Base-by-base conservation (phyloP, 2,888 invertebrate genomes). In the Urechis unicinctus region DNA sequence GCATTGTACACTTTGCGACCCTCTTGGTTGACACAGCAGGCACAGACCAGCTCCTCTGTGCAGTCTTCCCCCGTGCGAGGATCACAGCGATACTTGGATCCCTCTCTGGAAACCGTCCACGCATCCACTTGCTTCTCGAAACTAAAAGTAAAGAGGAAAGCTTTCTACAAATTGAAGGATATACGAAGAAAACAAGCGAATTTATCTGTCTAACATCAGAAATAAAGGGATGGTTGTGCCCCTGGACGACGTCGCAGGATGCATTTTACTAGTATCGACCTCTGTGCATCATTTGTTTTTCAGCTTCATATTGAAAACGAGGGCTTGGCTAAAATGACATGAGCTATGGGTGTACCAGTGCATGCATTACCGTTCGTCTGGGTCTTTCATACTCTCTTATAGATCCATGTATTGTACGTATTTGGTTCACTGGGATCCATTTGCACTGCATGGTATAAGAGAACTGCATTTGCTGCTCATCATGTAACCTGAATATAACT, bases 171-270 rank as follows among this genome's bases (percentile, higher is more conserved):
- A 56, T 74, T 3, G 74, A 74, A 57, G 73, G 73, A 0, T 74
- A 74, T 56, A 65, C 61, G 1, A 31, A 53, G 17, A 36, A 17
- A 13, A 63, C 68, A 1, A 53, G 21, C 50, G 74, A 36, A 57
- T 65, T 22, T 69, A 64, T 55, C 61, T 74, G n/a, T 61, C 72
- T 1, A 63, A 73, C 53, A 58, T 74, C 17, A 62, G 63, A 36
- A 65, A 61, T 3, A 68, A 72, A 44, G 71, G 72, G 2, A 58
- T 67, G 1, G 61, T 69, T 30, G 74, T 74, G 5, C 63, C 66
- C 3, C 46, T 74, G 45, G 74, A 74, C 60, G 74, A 73, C 1
- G 74, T 74, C 3, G 74, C 73, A 5, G 74, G 73, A 0, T 73
- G 73, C 48, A 65, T 65, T 2, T 53, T 74, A 31, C 56, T 74